Base-by-base conservation (phyloP, 2,888 invertebrate genomes). In the Minunthozetes semirufus region DNA sequence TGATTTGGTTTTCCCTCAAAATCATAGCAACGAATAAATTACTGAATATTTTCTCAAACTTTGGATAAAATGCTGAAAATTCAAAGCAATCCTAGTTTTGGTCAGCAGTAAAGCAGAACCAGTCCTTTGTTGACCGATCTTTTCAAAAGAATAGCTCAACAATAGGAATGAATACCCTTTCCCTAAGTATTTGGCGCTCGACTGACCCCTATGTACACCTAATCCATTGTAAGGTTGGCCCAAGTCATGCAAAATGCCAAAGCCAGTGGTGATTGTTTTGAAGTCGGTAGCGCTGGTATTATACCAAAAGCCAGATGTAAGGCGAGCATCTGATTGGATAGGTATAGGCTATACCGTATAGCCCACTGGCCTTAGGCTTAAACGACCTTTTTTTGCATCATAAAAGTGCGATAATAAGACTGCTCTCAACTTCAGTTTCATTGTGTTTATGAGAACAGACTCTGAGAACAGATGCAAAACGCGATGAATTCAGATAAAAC, bases 401-500 rank as follows among this genome's bases (percentile, higher is more conserved):
- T 53, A 53, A 53, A 53, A 19, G 53, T 53, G 53, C 22, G 53
- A 53, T 42, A 53, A 19, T 53, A 53, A 53, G 53, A 19, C 53
- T 53, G 6, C n/a, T 53, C 22, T n/a, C 9, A 22, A 53, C 53
- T 53, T 53, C 48, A 48, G n/a, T 48, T 48, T 48, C 53, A 53
- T 53, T 53, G 53, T 53, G n/a, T 19, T n/a, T 22, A n/a, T 19
- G 19, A 53, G 22, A 22, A 53, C 53, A 53, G 53, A 50, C n/a
- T n/a, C n/a, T n/a, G 17, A 53, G 22, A 22, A 53, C 53, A 53
- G 53, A 53, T 53, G 53, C 53, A 53, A 53, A 53, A 53, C 53
- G 22, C 53, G 19, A 53, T 53, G 9, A 3, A 1, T 27, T 59
- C n/a, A 25, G 59, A 59, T 25, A 59, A 59, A 59, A 6, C 9